phyloP scores from a whole-genome alignment of 1,140 invertebrate species.

The Apis florea region DNA sequence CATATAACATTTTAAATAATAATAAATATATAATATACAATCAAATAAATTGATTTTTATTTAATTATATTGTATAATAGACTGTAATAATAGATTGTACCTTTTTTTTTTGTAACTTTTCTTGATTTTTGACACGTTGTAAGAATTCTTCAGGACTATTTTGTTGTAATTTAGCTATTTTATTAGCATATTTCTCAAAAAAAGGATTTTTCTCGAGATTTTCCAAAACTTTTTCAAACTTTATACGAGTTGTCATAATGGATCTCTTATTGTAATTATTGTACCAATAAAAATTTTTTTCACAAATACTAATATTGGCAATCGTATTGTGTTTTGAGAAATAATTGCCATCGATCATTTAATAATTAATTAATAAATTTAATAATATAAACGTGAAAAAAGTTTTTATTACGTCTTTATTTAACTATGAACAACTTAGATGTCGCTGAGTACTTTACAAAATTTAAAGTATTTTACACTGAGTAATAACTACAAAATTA shows the following conservation, averaged over 20 bases:
- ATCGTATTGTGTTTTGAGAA: conserved; percentile 28
- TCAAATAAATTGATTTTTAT: background rate
- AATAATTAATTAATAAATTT: background rate
- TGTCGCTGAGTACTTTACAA: conserved; percentile 13
- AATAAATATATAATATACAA: background rate
- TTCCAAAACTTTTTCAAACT: conserved; percentile 83
- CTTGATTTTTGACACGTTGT: conserved; percentile 83
- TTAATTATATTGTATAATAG: background rate
- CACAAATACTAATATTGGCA: background rate
- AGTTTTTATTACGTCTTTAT: too few relatives aligned
- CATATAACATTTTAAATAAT: background rate
- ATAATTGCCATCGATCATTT: conserved; percentile 16
- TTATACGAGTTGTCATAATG: conserved; percentile 81
- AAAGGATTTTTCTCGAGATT: conserved; percentile 89
- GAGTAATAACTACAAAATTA: background rate
- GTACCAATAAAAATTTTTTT: background rate
- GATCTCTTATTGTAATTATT: conserved; percentile 65
- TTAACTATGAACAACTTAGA: background rate
- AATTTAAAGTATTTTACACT: conserved; percentile 1
- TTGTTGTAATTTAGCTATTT: conserved; percentile 88
- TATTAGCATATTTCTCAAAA: conserved; percentile 90
- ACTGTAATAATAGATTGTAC: conserved; percentile 49
- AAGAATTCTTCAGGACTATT: conserved; percentile 88
- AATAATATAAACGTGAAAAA: background rate
- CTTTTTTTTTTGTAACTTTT: conserved; percentile 78